These are phyloP conservation scores for Perccottus glenii DNA, from an alignment of 2,113 vertebrate genomes.

Conservation along the genomic window DNA sequence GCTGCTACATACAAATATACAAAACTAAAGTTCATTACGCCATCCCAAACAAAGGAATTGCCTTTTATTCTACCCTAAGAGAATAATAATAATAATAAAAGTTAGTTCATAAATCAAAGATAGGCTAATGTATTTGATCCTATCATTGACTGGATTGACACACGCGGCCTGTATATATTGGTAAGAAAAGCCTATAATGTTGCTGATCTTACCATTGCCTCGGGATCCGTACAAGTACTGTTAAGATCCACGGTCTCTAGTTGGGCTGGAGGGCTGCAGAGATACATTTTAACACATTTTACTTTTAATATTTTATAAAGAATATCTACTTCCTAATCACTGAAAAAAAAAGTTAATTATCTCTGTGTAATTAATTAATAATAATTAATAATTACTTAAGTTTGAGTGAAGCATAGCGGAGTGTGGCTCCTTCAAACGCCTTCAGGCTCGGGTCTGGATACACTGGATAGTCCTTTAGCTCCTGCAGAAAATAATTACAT, in stretches of 20 bases:
- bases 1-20: constrained; percentile 27
- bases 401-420: constrained; percentile 93
- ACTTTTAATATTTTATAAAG: neutral
- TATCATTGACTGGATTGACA: neutral
- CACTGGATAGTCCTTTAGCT: constrained; percentile 91
- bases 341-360: neutral
- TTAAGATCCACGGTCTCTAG: constrained; percentile 92
- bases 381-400: constrained; percentile 81
- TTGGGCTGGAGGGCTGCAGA: constrained; percentile 83
- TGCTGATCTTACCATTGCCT: constrained; percentile 84
- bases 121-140: too few relatives aligned
- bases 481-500: constrained; percentile 70
- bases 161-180: neutral
- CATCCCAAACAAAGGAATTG: constrained; percentile 22
- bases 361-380: neutral
- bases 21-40: constrained; percentile 8
- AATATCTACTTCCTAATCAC: neutral
- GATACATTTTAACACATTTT: constrained; percentile 15
- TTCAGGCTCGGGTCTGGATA: constrained; percentile 94
- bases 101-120: too few relatives aligned
- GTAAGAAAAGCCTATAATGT: neutral
- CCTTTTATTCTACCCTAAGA: neutral
- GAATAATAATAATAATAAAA: neutral
- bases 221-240: constrained; percentile 88
- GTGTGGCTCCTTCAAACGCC: constrained; percentile 92